A percentile compares a stretch with the other conserved stretches of the same genome.
Conservation (phyloP, 2,113 vertebrate genomes). For the Cavia aperea region DNA sequence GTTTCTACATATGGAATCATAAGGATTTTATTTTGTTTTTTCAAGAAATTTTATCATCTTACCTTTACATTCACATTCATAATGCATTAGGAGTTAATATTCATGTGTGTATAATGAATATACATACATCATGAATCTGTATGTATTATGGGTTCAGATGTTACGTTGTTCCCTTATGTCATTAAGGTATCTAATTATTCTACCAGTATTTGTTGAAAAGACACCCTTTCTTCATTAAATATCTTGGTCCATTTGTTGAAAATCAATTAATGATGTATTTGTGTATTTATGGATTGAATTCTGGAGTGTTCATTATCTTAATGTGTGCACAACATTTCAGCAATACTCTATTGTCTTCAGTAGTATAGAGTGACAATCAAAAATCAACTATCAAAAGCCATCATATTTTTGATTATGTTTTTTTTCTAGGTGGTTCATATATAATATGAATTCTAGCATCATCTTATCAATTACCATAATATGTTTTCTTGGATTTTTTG, state of each 20-base stretch:
- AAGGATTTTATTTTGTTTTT: background rate
- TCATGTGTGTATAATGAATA: background rate
- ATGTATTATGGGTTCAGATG: background rate
- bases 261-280: background rate
- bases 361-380: background rate
- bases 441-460: background rate
- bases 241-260: background rate
- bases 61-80: background rate
- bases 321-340: background rate
- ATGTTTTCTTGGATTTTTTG: background rate
- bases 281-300: background rate
- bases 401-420: background rate
- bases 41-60: background rate
- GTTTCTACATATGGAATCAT: background rate
- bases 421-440: background rate
- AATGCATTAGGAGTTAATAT: background rate
- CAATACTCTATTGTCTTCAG: background rate
- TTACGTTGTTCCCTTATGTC: background rate
- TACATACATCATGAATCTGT: too few species aligned
- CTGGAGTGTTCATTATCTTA: background rate
- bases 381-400: background rate
- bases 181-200: background rate
- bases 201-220: background rate
- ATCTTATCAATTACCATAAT: background rate
- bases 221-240: background rate